A percentile compares a stretch with the other conserved stretches of the same genome.
phyloP scores from a whole-genome alignment of 2,797 vertebrate genomes.

The Tragopan temminckii region DNA sequence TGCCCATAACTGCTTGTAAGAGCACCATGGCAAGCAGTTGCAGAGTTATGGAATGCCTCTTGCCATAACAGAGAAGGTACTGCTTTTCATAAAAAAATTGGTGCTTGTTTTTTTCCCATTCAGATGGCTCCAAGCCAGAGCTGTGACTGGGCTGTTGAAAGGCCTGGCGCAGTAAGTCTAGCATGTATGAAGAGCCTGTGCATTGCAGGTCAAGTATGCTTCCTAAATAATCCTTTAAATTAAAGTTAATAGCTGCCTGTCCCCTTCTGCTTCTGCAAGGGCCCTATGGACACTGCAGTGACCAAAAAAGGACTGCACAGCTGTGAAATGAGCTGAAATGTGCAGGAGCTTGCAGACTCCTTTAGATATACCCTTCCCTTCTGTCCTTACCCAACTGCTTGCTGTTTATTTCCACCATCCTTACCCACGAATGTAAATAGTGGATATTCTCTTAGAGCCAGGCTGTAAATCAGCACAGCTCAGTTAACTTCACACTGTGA shows the following conservation, averaged over 20 bases:
- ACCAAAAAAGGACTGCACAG: background rate
- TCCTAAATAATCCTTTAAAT: background rate
- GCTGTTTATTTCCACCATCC: background rate
- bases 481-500: background rate
- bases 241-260: background rate
- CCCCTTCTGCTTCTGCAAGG: background rate
- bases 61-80: background rate
- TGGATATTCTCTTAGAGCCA: background rate
- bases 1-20: background rate
- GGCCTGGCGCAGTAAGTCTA: background rate
- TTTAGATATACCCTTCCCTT: background rate
- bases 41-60: background rate
- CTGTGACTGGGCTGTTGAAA: background rate
- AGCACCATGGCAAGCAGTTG: background rate
- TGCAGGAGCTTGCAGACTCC: background rate
- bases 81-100: background rate
- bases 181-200: background rate
- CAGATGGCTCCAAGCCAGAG: background rate
- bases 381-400: background rate
- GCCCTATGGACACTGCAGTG: background rate
- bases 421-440: background rate
- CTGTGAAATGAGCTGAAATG: background rate
- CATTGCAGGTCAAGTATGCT: background rate
- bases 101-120: background rate
- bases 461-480: background rate